Evolutionary conservation across 2,113 vertebrate genomes (phyloP).

Genomic region (Nycticorax nycticorax): DNA sequence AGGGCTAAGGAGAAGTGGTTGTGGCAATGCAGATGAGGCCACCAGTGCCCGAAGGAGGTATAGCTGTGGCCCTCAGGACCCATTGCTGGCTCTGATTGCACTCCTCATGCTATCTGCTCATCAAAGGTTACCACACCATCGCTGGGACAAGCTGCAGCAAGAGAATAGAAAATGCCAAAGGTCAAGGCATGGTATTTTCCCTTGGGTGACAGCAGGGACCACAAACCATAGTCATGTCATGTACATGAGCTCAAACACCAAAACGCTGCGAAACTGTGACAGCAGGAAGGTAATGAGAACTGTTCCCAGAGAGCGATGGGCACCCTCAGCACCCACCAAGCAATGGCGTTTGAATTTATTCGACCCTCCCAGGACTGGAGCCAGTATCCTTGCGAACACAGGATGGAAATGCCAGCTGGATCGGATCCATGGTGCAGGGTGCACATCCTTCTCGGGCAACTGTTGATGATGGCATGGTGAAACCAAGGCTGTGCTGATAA

Average conservation of each 20-base stretch:
- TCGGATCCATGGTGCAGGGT: not conserved
- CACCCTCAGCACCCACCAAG: not conserved
- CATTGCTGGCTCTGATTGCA: not conserved
- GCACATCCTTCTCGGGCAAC: not conserved
- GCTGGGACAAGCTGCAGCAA: not conserved
- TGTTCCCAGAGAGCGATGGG: not conserved
- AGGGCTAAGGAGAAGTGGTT: not conserved
- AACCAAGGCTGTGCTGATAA: not conserved
- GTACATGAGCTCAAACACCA: not conserved
- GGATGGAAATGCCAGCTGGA: accelerated
- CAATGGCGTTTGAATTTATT: not conserved
- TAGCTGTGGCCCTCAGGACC: not conserved
- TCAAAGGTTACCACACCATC: not conserved
- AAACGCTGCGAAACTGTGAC: not conserved
- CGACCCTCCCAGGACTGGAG: accelerated
- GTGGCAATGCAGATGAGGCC: not conserved
- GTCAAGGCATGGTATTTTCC: not conserved
- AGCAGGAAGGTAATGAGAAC: not conserved
- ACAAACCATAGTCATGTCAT: not conserved
- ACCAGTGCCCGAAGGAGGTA: not conserved
- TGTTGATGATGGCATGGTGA: not conserved
- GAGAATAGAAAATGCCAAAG: not conserved
- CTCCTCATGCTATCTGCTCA: accelerated
- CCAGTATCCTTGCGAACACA: not conserved
- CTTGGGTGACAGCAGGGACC: not conserved